phyloP scores from a whole-genome alignment of 2,888 invertebrate genomes.

The Prostheceraeus crozeri region DNA sequence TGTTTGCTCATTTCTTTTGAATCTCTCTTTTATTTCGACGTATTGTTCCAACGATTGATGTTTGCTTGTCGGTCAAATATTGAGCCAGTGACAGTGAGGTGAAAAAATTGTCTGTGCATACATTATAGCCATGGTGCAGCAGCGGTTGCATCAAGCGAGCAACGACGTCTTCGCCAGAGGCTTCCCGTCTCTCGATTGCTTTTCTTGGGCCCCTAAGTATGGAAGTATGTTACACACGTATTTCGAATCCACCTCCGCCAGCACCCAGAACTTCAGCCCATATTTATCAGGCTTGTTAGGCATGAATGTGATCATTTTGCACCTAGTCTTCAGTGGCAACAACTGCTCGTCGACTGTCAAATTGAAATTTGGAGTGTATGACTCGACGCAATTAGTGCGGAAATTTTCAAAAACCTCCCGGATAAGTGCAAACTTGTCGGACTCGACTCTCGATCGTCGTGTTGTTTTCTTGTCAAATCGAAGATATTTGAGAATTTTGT shows the following conservation, averaged over 20 bases:
- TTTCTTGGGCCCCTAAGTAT: neutral
- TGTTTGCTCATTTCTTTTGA: constrained; percentile 9
- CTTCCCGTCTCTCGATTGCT: neutral
- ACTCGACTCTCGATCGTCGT: neutral
- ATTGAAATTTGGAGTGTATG: neutral
- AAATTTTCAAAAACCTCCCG: constrained; percentile 14
- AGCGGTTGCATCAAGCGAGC: constrained; percentile 1
- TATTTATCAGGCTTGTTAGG: constrained; percentile 21
- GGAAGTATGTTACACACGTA: constrained; percentile 15
- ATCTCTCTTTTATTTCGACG: constrained; percentile 13
- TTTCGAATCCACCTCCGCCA: constrained; percentile 9
- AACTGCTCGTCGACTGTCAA: constrained; percentile 16
- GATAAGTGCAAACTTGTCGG: neutral
- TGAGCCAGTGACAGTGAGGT: constrained; percentile 21
- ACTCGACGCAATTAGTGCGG: neutral
- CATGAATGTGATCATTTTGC: constrained; percentile 26
- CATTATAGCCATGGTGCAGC: constrained; percentile 22
- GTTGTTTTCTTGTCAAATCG: constrained; percentile 11
- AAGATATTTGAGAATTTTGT: neutral
- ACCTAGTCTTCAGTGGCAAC: constrained; percentile 10
- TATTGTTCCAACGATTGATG: constrained; percentile 25
- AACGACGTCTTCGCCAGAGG: constrained; percentile 21
- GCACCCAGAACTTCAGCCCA: constrained; percentile 1
- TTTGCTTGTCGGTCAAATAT: constrained; percentile 5
- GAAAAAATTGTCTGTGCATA: constrained; percentile 10